Base-by-base conservation (phyloP, 1,140 invertebrate species). In the Parasteatoda tepidariorum region DNA sequence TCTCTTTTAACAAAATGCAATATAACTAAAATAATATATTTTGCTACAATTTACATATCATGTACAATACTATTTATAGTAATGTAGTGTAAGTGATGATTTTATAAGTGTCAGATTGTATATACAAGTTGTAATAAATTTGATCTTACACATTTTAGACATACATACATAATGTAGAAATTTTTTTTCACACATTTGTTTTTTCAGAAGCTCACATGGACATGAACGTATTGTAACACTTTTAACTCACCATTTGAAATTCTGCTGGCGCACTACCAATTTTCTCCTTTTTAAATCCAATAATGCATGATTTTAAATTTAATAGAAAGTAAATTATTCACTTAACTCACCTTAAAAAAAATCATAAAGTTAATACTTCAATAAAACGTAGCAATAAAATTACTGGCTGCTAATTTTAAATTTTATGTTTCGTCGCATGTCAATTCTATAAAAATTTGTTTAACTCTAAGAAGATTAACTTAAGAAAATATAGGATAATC, bases 11-110 rank as follows among this genome's bases (percentile, higher is more conserved):
- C 78, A 82, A 82, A 82, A 82, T 82, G 78, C 78, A 70, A 82
- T 82, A 71, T 82, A 82, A 82, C 78, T 82, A 82, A 82, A 82
- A 82, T 82, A 82, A 82, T 82, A 70, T 78, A 41, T 82, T 82
- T 61, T 62, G 24, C 76, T 81, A 81, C 62, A 68, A n/a, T 71
- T 70, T 82, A 82, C 68, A 82, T 71, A 62, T 48, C 34, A 62
- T 82, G 61, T 64, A 82, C 67, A 70, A 33, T 68, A 24, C 67
- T 71, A 68, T 79, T 68, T 31, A 71, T 71, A 61, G 57, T 71
- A n/a, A 48, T 41, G 78, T 70, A 61, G 67, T 82, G 66, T 62
- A 71, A 70, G 59, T 61, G 55, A 68, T n/a, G n/a, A n/a, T n/a
- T 79, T 68, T 68, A 38, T 38, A 38, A 68, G 31, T 34, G 66